Evolutionary conservation across 2,888 invertebrate species (phyloP), one percentile per base, ranked within the genome.

Genomic region (Pterostichus madidus): DNA sequence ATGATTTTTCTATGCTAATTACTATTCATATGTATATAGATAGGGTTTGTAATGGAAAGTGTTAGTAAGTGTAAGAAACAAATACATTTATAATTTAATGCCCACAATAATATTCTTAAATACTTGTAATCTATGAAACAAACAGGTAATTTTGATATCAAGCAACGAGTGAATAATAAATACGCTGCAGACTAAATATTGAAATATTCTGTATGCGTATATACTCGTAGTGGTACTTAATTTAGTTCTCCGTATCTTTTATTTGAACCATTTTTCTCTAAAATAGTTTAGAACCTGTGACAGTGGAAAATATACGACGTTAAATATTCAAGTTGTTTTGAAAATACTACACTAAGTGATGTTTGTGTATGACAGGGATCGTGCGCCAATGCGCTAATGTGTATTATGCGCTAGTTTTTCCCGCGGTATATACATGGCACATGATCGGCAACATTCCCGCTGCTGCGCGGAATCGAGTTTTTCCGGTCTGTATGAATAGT

Each of bases 401-500:
- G 56, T 6, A 56, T 17, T 24, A 24, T 24, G 24, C 24, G 24
- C 24, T 56, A 56, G 56, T 56, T 56, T 15, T 15, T 56, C 15
- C 13, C 56, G 56, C n/a, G 17, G 35, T 13, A 44, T 13, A 39
- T 15, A 24, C 49, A 80, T 8, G 49, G 46, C 52, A 80, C 49
- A 68, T 31, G 80, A 46, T 44, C 31, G 31, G 49, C 68, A 49
- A 68, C 80, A 80, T 80, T 80, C 80, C 68, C 64, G 32, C n/a
- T 10, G n/a, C 32, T 11, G 32, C 4, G n/a, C 32, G 24, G 49
- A 80, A 68, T 64, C 80, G 64, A 80, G 80, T 80, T 80, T 80
- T 80, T 68, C 80, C 80, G 68, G 80, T 80, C 46, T 49, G 49
- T 49, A 49, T 68, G 52, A 56, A 78, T 15, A 78, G 78, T 68